Evolutionary conservation across 2,888 invertebrate species (phyloP).

Genomic region (Volucella inanis): DNA sequence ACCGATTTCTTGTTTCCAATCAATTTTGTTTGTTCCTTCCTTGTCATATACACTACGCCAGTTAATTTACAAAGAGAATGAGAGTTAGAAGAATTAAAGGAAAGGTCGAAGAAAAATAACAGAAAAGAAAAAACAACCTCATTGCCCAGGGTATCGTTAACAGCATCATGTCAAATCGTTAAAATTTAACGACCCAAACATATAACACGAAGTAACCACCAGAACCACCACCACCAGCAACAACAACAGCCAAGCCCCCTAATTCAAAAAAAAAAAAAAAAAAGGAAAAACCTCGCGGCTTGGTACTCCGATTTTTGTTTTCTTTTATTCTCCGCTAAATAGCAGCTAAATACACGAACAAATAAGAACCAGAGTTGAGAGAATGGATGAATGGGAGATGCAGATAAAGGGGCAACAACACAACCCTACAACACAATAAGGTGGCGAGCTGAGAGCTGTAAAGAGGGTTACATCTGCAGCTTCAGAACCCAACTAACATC

Average conservation of each 20-base stretch:
- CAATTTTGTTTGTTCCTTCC: too few species aligned
- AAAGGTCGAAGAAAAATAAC: neutral
- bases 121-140: constrained; percentile 11
- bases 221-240: constrained; percentile 7
- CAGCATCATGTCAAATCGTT: constrained; percentile 64
- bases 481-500: constrained; percentile 9
- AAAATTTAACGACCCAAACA: constrained; percentile 63
- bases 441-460: constrained; percentile 28
- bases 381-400: constrained; percentile 35
- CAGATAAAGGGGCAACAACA: constrained; percentile 19
- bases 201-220: constrained; percentile 45
- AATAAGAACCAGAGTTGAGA: constrained; percentile 41
- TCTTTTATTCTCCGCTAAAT: constrained; percentile 45
- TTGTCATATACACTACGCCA: neutral
- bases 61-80: constrained; percentile 7
- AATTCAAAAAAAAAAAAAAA: too few species aligned
- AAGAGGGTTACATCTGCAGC: constrained; percentile 30
- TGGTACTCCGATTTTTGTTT: constrained; percentile 45
- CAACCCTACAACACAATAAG: constrained; percentile 38
- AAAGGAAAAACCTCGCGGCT: constrained; percentile 21
- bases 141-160: constrained; percentile 45
- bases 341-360: constrained; percentile 65
- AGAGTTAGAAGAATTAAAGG: neutral
- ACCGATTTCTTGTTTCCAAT: too few species aligned
- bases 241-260: constrained; percentile 12